These are phyloP conservation scores for Pelochelys cantorii DNA, from an alignment of 2,797 vertebrate genomes.

Conservation along the genomic window DNA sequence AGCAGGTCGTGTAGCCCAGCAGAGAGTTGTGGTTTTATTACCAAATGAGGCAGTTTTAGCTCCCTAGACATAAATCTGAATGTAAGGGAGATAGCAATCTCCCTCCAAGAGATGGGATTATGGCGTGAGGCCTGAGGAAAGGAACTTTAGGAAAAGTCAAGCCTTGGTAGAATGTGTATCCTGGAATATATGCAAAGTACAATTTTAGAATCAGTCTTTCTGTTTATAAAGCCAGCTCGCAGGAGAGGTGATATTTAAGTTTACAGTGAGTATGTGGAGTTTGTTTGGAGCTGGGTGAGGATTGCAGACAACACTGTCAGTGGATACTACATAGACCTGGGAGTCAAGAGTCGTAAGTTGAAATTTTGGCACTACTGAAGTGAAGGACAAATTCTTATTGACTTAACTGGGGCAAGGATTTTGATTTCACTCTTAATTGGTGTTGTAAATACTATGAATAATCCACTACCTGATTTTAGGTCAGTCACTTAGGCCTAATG, in stretches of 20 bases:
- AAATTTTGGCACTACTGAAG: background rate
- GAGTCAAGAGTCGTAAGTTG: background rate
- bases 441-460: background rate
- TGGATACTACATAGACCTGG: background rate
- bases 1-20: background rate
- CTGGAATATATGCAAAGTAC: background rate
- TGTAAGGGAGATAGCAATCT: background rate
- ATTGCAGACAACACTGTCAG: background rate
- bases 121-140: background rate
- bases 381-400: background rate
- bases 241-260: fast-evolving
- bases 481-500: background rate
- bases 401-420: background rate
- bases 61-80: background rate
- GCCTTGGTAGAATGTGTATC: background rate
- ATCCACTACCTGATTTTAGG: background rate
- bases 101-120: background rate
- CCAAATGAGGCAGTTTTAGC: background rate
- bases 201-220: background rate
- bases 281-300: background rate
- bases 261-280: background rate
- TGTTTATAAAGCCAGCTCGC: background rate
- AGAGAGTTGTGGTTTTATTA: background rate
- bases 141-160: background rate
- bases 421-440: background rate